These are phyloP conservation scores for Drosophila helvetica DNA, from an alignment of 2,888 invertebrate genomes.

Conservation along the genomic window DNA sequence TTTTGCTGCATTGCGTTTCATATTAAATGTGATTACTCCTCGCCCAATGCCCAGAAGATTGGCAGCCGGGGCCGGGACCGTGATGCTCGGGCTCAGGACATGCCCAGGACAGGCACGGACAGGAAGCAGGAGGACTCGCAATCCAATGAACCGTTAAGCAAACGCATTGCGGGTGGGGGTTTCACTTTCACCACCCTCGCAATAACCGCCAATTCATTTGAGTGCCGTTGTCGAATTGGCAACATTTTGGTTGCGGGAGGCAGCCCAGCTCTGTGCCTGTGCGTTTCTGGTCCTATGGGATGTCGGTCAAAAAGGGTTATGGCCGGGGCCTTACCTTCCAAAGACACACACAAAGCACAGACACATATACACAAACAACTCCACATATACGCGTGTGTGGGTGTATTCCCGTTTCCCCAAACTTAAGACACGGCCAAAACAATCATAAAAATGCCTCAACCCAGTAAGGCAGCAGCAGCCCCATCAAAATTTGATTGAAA, in stretches of 20 bases:
- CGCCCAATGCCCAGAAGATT: constrained; percentile 73
- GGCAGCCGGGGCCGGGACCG: constrained; percentile 37
- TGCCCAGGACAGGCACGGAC: constrained; percentile 11
- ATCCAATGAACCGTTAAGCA: constrained; percentile 76
- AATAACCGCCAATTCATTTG: constrained; percentile 79
- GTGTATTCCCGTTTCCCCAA: background rate
- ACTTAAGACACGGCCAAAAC: constrained; percentile 28
- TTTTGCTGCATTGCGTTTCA: constrained; percentile 79
- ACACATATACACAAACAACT: background rate
- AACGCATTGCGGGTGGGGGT: constrained; percentile 59
- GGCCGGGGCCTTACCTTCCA: constrained; percentile 48
- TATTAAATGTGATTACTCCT: constrained; percentile 80
- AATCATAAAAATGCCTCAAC: constrained; percentile 50
- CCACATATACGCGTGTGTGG: background rate
- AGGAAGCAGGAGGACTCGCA: constrained; percentile 33
- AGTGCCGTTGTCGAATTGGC: constrained; percentile 80
- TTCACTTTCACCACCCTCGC: constrained; percentile 27
- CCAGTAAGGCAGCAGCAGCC: constrained; percentile 47
- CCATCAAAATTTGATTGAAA: constrained; percentile 70
- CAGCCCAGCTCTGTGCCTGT: constrained; percentile 21
- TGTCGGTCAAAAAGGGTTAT: constrained; percentile 73
- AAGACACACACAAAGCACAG: background rate
- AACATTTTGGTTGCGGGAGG: constrained; percentile 50
- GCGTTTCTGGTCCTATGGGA: constrained; percentile 64
- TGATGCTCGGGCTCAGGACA: no score